Base-by-base conservation (phyloP, 1,140 invertebrate species). In the Drosophila tsacasi region DNA sequence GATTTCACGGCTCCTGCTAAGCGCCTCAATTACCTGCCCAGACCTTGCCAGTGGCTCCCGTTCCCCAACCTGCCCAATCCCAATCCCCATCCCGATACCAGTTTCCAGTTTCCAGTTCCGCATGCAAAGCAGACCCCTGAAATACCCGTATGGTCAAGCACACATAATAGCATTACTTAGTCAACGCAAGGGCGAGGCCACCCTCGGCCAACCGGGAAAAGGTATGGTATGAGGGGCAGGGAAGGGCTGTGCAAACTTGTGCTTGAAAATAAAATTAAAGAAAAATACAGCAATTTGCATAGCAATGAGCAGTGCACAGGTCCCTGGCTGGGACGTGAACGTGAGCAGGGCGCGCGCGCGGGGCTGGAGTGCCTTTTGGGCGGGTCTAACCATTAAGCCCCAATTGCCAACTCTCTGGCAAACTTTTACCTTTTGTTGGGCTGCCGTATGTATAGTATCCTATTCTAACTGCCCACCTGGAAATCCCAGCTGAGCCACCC, bases 241-340 rank as follows among this genome's bases (percentile, higher is more conserved):
- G 27, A 27, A 54, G 19, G 25, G 27, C 44, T 17, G 40, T 30
- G 32, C 35, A 54, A 50, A 68, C 75, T 57, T 62, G 66, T 57
- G 67, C 65, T 73, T 80, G 71, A 78, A 87, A 87, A 87, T 81
- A 78, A 84, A 87, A 87, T 87, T 89, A 89, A 72, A 87, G 65
- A 79, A 81, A 86, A 90, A 81, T 89, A 89, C 73, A 75, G 81
- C 81, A 89, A 89, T 89, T 89, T 89, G 84, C 84, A 89, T 89
- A 76, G 74, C 85, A 84, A 89, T 84, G 66, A 81, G 77, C 57
- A 60, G 47, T 54, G 68, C 52, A 54, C 40, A 58, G 37, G 59
- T 64, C 46, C 42, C 71, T 42, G 30, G 39, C 25, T 23, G 21
- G 17, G 21, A 46, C 19, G 44, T 46, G 30, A 19, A 19, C 25